Evolutionary conservation across 2,797 vertebrate species (phyloP).

Genomic region (Clamator glandarius): DNA sequence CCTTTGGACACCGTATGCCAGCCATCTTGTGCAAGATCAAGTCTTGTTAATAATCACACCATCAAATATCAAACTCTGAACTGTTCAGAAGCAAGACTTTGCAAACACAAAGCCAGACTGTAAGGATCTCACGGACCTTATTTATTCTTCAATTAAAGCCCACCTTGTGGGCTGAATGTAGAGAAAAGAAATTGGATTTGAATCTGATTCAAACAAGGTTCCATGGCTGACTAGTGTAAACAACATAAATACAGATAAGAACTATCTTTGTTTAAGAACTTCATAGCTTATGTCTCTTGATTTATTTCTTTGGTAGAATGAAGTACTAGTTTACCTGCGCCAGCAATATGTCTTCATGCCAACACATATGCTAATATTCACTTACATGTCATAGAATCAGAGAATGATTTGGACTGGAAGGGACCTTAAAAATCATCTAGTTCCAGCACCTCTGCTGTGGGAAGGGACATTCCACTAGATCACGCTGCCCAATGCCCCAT

Average conservation of each 20-base stretch:
- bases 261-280: neutral
- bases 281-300: neutral
- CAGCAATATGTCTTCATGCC: neutral
- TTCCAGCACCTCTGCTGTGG: too few relatives aligned
- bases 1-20: neutral
- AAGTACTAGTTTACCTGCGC: neutral
- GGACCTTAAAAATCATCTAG: too few relatives aligned
- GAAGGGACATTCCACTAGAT: too few relatives aligned
- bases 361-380: neutral
- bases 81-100: neutral
- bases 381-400: too few relatives aligned
- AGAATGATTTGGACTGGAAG: too few relatives aligned
- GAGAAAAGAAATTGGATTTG: neutral
- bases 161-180: neutral
- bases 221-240: neutral
- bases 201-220: neutral
- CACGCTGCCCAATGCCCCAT: too few relatives aligned
- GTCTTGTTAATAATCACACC: slow-evolving; percentile 29
- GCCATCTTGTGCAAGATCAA: slow-evolving; percentile 1
- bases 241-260: neutral
- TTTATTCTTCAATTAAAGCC: neutral
- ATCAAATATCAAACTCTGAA: neutral
- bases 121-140: neutral
- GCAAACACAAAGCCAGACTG: neutral
- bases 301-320: neutral